phyloP scores from a whole-genome alignment of 2,113 vertebrate genomes.

The Pseudorasbora parva region DNA sequence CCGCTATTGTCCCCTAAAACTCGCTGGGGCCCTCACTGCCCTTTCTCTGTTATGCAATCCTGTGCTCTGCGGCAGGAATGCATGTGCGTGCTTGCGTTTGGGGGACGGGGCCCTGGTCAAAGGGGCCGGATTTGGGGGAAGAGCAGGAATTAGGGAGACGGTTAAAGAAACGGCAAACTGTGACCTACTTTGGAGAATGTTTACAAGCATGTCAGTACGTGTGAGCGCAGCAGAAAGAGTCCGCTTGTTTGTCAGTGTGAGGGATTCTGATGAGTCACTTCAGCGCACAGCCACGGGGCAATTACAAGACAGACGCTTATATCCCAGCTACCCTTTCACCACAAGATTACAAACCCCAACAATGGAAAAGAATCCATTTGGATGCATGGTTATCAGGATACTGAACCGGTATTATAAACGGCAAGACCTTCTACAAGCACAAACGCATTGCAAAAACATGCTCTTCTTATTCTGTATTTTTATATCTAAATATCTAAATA shows the following conservation, averaged over 20 bases:
- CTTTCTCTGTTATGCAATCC: slow-evolving; percentile 65
- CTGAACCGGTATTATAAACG: not conserved
- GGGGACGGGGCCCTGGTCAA: slow-evolving; percentile 27
- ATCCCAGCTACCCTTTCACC: slow-evolving; percentile 5
- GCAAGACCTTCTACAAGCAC: slow-evolving; percentile 3
- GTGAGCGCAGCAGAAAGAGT: slow-evolving; percentile 43
- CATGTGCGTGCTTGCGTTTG: slow-evolving; percentile 34
- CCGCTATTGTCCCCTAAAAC: slow-evolving; percentile 54
- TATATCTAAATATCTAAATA: too few species aligned
- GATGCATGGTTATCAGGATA: slow-evolving; percentile 4
- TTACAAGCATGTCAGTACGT: slow-evolving; percentile 67
- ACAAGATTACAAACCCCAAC: not conserved
- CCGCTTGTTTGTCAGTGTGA: slow-evolving; percentile 13
- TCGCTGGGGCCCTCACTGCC: slow-evolving; percentile 56
- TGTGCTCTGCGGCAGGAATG: slow-evolving; percentile 24
- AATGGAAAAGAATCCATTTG: slow-evolving; percentile 8
- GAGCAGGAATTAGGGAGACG: slow-evolving; percentile 45
- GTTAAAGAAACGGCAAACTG: slow-evolving; percentile 59
- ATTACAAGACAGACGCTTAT: not conserved
- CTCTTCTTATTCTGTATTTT: too few species aligned
- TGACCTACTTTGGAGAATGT: slow-evolving; percentile 72
- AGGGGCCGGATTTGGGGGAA: slow-evolving; percentile 27
- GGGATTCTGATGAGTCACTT: slow-evolving; percentile 73
- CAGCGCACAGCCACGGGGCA: not conserved
- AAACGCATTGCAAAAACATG: too few species aligned